Percentiles rank a stretch among this genome's conserved stretches.
Conservation (phyloP, 1,140 invertebrate genomes). For the Cyrtorhinus lividipennis region DNA sequence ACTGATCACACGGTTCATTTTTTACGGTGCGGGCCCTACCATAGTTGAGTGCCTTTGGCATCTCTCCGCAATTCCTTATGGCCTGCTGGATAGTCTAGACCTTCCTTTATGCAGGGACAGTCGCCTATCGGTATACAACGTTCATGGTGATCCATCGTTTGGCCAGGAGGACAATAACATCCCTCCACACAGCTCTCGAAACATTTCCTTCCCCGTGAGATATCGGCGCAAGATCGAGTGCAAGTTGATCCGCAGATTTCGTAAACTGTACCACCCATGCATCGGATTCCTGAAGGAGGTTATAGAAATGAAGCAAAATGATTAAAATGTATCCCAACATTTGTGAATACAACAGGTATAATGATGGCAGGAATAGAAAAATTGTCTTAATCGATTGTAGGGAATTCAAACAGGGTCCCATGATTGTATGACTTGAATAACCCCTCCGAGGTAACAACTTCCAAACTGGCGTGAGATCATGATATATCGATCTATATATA, state of each 20-base stretch:
- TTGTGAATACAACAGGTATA: no score
- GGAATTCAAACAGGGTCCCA: no score
- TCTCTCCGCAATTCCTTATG: constrained; percentile 55
- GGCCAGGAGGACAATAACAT: constrained; percentile 66
- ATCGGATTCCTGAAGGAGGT: constrained; percentile 45
- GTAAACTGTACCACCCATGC: constrained; percentile 60
- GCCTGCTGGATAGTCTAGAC: constrained; percentile 53
- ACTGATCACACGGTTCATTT: no score
- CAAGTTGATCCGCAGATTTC: constrained; percentile 65
- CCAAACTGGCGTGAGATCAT: no score
- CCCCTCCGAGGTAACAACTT: no score
- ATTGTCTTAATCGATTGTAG: no score
- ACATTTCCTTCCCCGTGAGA: constrained; percentile 33
- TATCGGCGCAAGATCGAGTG: constrained; percentile 49
- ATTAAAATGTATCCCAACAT: no score
- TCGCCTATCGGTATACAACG: constrained; percentile 58
- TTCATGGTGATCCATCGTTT: constrained; percentile 50
- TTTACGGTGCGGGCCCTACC: no score
- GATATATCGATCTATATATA: no score
- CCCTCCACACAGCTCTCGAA: constrained; percentile 63
- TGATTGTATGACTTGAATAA: no score
- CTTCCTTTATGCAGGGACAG: constrained; percentile 61
- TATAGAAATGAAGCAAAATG: no score
- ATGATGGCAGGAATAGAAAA: no score
- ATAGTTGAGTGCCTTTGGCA: constrained; percentile 47